These are phyloP conservation scores for Mus spretus DNA, from an alignment of 2,797 vertebrate species.

Conservation along the genomic window DNA sequence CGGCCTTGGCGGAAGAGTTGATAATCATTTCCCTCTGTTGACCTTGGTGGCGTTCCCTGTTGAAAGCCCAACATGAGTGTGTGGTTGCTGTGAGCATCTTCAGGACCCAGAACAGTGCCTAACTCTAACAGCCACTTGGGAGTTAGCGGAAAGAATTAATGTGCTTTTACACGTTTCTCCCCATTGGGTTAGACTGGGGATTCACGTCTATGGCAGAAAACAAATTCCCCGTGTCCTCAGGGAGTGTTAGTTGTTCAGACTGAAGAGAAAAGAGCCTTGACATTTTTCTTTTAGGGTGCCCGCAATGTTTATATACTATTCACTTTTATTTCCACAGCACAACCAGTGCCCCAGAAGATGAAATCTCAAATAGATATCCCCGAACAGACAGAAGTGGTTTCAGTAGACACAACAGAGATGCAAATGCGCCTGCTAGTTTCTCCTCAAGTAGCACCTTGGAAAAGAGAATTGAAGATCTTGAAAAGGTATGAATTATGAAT, in stretches of 20 bases:
- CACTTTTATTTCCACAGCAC: conserved; percentile 83
- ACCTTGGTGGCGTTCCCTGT: background rate
- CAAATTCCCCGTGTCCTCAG: background rate
- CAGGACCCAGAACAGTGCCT: background rate
- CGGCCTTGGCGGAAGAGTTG: background rate
- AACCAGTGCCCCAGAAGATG: conserved; percentile 92
- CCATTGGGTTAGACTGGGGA: conserved; percentile 12
- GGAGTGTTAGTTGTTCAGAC: conserved; percentile 39
- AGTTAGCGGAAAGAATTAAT: conserved; percentile 43
- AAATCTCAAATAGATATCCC: conserved; percentile 88
- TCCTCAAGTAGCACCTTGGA: conserved; percentile 90
- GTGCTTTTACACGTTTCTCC: background rate
- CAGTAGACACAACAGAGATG: conserved; percentile 90
- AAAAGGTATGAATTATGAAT: conserved; percentile 90
- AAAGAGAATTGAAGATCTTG: conserved; percentile 96
- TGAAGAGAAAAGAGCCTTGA: conserved; percentile 56
- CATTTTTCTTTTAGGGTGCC: conserved; percentile 23
- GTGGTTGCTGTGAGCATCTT: conserved; percentile 24
- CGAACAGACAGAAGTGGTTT: conserved; percentile 89
- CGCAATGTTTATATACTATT: conserved; percentile 43
- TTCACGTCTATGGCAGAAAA: conserved; percentile 37
- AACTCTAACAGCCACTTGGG: background rate
- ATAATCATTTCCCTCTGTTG: background rate
- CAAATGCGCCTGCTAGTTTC: conserved; percentile 87
- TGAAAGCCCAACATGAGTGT: conserved; percentile 2